A percentile compares a stretch with the other conserved stretches of the same genome.
phyloP scores from a whole-genome alignment of 2,888 invertebrate genomes.

The Unio pictorum region DNA sequence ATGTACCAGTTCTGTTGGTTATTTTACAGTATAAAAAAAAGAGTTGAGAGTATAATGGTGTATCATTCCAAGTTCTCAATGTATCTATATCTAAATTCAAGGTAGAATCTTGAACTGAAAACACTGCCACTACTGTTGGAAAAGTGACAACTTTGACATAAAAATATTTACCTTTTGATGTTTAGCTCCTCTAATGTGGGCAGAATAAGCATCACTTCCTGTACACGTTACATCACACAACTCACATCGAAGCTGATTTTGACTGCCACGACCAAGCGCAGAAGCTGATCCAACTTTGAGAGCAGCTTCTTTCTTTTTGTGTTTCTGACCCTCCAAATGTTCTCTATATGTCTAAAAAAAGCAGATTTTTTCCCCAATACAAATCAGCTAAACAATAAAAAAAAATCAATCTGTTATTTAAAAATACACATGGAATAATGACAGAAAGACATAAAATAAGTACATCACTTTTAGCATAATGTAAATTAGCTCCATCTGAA shows the following conservation, averaged over 20 bases:
- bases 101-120: too few species aligned
- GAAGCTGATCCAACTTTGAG: conserved; percentile 76
- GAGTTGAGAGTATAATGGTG: too few species aligned
- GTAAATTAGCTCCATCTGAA: too few species aligned
- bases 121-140: not conserved
- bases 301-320: conserved; percentile 97
- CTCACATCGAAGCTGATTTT: conserved; percentile 89
- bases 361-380: not conserved
- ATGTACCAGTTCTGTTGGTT: too few species aligned
- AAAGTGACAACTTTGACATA: not conserved
- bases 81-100: too few species aligned
- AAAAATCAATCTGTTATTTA: not conserved
- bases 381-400: not conserved
- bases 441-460: too few species aligned
- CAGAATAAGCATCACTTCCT: conserved; percentile 97
- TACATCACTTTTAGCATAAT: too few species aligned
- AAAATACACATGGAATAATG: too few species aligned
- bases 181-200: conserved; percentile 97
- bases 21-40: too few species aligned
- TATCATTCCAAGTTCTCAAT: too few species aligned
- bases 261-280: conserved; percentile 68
- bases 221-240: conserved; percentile 99
- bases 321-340: conserved; percentile 98
- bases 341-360: conserved; percentile 86
- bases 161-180: conserved; percentile 85